These are phyloP conservation scores for Heptranchias perlo DNA, from an alignment of 2,113 vertebrate genomes.

Conservation along the genomic window DNA sequence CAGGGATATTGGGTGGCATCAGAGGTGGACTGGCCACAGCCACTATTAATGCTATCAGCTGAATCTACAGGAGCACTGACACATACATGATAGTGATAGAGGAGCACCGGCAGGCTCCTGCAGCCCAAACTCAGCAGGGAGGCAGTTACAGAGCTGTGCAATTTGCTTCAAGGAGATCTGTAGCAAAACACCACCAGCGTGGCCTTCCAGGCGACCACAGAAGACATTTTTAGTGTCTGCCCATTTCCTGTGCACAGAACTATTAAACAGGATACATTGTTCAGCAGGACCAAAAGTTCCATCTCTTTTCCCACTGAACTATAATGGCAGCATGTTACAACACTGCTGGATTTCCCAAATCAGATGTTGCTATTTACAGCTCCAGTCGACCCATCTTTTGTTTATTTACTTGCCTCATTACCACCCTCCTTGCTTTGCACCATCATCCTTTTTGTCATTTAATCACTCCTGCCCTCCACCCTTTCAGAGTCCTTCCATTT, in stretches of 20 bases:
- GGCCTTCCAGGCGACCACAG: neutral
- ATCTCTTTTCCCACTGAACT: neutral
- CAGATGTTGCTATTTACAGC: no score
- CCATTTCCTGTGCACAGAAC: neutral
- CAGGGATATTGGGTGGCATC: neutral
- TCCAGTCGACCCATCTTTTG: no score
- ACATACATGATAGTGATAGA: neutral
- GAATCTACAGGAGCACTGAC: no score
- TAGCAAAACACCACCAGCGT: neutral
- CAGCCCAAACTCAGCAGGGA: neutral
- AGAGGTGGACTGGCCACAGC: no score
- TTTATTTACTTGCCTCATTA: no score
- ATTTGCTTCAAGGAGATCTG: neutral
- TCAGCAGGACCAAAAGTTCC: neutral
- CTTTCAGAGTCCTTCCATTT: no score
- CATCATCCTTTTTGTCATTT: no score
- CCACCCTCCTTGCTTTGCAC: no score
- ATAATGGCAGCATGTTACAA: neutral
- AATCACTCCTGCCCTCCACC: no score
- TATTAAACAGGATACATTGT: neutral
- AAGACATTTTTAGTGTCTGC: neutral
- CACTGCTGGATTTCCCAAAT: neutral
- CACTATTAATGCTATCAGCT: no score
- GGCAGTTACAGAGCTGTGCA: neutral
- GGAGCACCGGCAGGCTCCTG: neutral